phyloP scores from a whole-genome alignment of 2,113 vertebrate genomes.

The Alaudala cheleensis region DNA sequence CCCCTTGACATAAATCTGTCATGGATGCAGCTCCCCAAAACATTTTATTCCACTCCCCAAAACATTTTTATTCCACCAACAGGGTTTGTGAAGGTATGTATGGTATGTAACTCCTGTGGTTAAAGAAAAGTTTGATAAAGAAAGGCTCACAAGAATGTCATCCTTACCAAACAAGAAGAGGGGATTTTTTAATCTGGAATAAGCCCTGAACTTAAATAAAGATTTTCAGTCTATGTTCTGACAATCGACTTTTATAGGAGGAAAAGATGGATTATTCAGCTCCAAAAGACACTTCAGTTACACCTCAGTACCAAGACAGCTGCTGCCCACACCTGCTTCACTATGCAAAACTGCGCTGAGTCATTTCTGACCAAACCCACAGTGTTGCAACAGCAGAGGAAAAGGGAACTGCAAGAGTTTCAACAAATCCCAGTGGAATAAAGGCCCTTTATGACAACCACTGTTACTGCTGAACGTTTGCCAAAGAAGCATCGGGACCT shows the following conservation, averaged over 20 bases:
- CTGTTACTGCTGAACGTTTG: neutral
- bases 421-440: neutral
- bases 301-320: neutral
- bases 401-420: neutral
- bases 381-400: neutral
- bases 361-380: neutral
- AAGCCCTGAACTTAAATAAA: neutral
- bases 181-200: neutral
- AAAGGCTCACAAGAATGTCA: neutral
- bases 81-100: fast-evolving
- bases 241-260: neutral
- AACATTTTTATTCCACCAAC: neutral
- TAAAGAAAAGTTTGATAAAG: neutral
- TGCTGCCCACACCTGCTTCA: neutral
- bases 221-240: neutral
- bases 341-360: neutral
- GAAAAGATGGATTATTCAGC: neutral
- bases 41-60: neutral
- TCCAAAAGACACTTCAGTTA: neutral
- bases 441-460: neutral
- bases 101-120: neutral
- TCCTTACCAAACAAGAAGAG: neutral
- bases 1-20: neutral
- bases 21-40: neutral
- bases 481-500: neutral